A percentile compares a stretch with the other conserved stretches of the same genome.
Evolutionary conservation across 2,113 vertebrate genomes (phyloP).

Genomic region (Candoia aspera): DNA sequence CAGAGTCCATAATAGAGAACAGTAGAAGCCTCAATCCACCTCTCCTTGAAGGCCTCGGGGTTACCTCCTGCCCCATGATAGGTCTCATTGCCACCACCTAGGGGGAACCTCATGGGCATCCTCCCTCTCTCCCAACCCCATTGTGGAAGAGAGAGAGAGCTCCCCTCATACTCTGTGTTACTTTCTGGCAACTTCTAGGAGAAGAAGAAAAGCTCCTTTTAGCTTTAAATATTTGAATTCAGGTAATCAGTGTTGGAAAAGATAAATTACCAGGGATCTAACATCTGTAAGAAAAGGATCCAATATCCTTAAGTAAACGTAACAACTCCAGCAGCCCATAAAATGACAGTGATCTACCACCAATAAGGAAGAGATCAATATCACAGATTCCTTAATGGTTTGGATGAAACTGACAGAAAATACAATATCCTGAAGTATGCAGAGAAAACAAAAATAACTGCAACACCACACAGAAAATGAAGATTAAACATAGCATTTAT

Average conservation of each 20-base stretch:
- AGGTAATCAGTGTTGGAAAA: background rate
- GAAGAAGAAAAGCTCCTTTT: background rate
- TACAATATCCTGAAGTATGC: background rate
- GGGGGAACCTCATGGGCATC: background rate
- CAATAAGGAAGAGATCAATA: background rate
- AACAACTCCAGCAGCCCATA: background rate
- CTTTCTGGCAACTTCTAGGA: background rate
- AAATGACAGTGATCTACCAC: background rate
- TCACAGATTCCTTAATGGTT: background rate
- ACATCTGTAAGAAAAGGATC: background rate
- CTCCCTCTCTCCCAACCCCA: background rate
- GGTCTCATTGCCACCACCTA: background rate
- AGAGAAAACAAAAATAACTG: background rate
- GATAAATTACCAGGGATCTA: background rate
- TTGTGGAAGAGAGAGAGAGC: background rate
- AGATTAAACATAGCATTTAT: background rate
- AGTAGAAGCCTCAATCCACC: background rate
- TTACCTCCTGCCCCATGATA: background rate
- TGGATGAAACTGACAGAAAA: background rate
- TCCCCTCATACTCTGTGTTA: background rate
- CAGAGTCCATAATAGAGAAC: background rate
- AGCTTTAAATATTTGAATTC: background rate
- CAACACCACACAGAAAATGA: background rate
- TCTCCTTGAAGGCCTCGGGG: background rate
- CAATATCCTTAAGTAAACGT: background rate